Percentiles rank a stretch among this genome's conserved stretches.
phyloP scores from a whole-genome alignment of 2,797 vertebrate genomes.

The Muraenolepis orangiensis region DNA sequence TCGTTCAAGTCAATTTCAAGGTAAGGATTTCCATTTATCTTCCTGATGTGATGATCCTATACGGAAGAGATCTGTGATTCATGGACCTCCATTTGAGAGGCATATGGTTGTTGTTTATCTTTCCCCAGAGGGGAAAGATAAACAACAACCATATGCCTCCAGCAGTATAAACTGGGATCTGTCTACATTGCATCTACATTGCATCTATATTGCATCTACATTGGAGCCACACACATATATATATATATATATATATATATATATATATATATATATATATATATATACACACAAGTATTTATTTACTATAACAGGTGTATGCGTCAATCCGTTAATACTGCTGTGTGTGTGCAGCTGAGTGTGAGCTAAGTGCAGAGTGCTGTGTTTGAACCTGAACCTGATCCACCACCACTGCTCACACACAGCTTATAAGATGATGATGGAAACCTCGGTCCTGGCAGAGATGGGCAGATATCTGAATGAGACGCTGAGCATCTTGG shows the following conservation, averaged over 20 bases:
- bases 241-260: too few relatives aligned
- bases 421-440: background rate
- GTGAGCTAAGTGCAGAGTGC: background rate
- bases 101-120: background rate
- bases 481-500: background rate
- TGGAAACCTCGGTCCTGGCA: background rate
- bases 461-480: background rate
- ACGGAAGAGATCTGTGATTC: background rate
- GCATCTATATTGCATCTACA: too few relatives aligned
- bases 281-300: background rate
- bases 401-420: background rate
- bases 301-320: background rate
- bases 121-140: background rate
- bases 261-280: too few relatives aligned
- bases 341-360: background rate
- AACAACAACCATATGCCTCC: background rate
- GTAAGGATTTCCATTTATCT: background rate
- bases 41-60: background rate
- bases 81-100: background rate
- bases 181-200: too few relatives aligned
- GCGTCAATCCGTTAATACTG: background rate
- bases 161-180: too few relatives aligned
- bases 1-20: background rate
- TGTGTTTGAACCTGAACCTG: background rate
- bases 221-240: background rate